These are phyloP conservation scores for Botia kubotai DNA, from an alignment of 2,797 vertebrate species.

Conservation along the genomic window DNA sequence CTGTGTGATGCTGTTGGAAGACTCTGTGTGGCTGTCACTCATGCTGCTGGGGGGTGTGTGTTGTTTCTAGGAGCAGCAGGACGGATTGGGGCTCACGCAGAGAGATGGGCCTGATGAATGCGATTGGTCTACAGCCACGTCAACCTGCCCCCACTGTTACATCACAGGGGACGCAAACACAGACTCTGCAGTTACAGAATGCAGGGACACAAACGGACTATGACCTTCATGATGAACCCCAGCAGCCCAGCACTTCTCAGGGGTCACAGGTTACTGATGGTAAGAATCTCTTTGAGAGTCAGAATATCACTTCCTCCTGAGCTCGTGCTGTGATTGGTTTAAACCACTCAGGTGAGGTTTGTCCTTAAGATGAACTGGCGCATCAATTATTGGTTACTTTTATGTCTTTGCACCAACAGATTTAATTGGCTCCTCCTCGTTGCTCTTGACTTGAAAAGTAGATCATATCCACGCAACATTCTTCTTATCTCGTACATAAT, in stretches of 20 bases:
- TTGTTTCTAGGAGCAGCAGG: constrained; percentile 82
- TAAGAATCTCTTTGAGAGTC: constrained; percentile 1
- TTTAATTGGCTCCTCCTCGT: neutral
- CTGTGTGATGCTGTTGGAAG: constrained; percentile 13
- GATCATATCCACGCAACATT: constrained; percentile 1
- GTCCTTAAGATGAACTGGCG: neutral
- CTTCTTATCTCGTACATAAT: neutral
- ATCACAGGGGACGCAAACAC: constrained; percentile 95
- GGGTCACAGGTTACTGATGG: constrained; percentile 46
- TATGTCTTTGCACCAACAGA: neutral
- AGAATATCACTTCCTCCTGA: neutral
- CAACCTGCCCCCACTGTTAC: constrained; percentile 92
- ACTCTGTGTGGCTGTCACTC: constrained; percentile 16
- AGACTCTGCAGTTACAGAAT: constrained; percentile 89
- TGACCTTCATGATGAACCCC: constrained; percentile 70
- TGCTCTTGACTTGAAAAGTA: neutral
- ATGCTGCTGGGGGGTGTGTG: constrained; percentile 8
- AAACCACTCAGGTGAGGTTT: neutral
- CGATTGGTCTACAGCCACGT: constrained; percentile 92
- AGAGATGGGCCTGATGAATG: constrained; percentile 96
- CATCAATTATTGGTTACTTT: constrained; percentile 10
- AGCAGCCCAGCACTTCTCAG: constrained; percentile 78
- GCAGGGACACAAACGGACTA: constrained; percentile 92
- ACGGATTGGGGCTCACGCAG: constrained; percentile 90
- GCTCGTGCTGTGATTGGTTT: neutral